Percentiles rank a stretch among this genome's conserved stretches.
phyloP scores from a whole-genome alignment of 2,113 vertebrate genomes.

The Pituophis catenifer region DNA sequence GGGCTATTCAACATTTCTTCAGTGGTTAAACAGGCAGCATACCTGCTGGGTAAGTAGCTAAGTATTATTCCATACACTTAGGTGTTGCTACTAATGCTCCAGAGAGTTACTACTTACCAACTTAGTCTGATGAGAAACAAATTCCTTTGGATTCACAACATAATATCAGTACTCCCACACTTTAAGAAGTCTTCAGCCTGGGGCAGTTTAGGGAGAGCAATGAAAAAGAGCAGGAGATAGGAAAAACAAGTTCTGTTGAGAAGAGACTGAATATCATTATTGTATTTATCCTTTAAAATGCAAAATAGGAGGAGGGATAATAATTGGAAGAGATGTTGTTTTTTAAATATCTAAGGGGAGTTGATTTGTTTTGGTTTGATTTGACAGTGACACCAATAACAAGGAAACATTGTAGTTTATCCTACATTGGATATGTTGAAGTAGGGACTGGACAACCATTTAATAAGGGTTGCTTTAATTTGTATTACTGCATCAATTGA shows the following conservation, averaged over 20 bases:
- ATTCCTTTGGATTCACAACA: not conserved
- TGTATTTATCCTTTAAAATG: not conserved
- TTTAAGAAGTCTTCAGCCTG: not conserved
- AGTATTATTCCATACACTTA: not conserved
- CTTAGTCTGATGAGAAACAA: not conserved
- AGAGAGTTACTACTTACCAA: not conserved
- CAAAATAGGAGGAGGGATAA: not conserved
- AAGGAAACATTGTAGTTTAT: not conserved
- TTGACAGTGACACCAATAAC: not conserved
- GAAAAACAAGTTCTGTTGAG: not conserved
- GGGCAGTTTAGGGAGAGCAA: not conserved
- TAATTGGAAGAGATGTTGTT: not conserved
- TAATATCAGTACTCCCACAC: not conserved
- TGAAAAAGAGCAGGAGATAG: not conserved
- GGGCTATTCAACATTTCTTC: not conserved
- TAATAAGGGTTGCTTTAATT: not conserved
- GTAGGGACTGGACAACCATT: not conserved
- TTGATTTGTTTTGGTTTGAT: not conserved
- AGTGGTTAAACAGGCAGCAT: not conserved
- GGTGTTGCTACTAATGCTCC: not conserved
- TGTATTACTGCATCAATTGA: not conserved
- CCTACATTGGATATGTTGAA: not conserved
- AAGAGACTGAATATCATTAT: not conserved
- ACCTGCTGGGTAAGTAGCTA: not conserved
- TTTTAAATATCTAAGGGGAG: not conserved